phyloP scores from a whole-genome alignment of 2,888 invertebrate species.

The Rhaphigaster nebulosa region DNA sequence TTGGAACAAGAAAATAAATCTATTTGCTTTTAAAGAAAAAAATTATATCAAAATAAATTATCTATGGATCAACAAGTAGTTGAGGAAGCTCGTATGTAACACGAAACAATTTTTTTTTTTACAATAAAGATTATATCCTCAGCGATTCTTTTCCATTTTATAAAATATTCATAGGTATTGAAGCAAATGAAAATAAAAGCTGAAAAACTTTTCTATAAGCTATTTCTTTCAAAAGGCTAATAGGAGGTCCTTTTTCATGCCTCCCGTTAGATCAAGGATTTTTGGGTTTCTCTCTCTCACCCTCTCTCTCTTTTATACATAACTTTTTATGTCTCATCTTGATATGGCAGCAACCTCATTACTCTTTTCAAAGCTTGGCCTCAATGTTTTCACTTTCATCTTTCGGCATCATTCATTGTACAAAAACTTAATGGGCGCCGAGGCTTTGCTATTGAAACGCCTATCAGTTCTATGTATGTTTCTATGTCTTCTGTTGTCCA shows the following conservation, averaged over 20 bases:
- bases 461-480: neutral
- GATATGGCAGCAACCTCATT: neutral
- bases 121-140: too few relatives aligned
- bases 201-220: neutral
- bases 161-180: too few relatives aligned
- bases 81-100: too few relatives aligned
- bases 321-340: slow-evolving; percentile 14
- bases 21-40: too few relatives aligned
- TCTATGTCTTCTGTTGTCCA: neutral
- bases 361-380: neutral
- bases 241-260: neutral
- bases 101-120: too few relatives aligned
- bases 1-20: too few relatives aligned
- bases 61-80: too few relatives aligned
- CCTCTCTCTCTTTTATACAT: neutral
- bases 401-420: neutral
- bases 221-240: neutral
- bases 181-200: neutral
- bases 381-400: slow-evolving; percentile 33
- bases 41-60: too few relatives aligned
- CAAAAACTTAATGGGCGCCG: neutral
- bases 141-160: too few relatives aligned
- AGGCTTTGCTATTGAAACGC: neutral
- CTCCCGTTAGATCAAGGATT: neutral
- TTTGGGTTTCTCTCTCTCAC: neutral